These are phyloP conservation scores for Cerastis rubricosa DNA, from an alignment of 2,888 invertebrate genomes.

Conservation along the genomic window DNA sequence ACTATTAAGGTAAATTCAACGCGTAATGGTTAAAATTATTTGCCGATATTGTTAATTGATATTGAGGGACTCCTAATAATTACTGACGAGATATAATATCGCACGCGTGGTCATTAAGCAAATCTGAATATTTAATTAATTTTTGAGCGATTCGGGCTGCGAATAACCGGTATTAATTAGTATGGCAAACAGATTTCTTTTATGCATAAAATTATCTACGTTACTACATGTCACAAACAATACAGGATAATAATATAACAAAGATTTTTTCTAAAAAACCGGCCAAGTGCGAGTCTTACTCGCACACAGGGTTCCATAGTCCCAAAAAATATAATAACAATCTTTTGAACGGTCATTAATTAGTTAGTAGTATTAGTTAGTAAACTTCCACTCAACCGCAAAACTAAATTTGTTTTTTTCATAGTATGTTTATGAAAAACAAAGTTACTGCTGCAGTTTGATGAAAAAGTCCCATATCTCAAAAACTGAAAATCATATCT, in stretches of 20 bases:
- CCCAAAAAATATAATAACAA: too few relatives aligned
- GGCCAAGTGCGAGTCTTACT: too few relatives aligned
- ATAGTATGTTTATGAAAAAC: too few relatives aligned
- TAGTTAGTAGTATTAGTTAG: too few relatives aligned
- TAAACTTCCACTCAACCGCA: too few relatives aligned
- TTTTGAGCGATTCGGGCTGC: slow-evolving; percentile 66
- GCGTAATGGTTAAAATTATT: slow-evolving; percentile 81
- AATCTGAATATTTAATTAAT: slow-evolving; percentile 82
- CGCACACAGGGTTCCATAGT: too few relatives aligned
- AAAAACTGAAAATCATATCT: too few relatives aligned
- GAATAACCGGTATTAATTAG: slow-evolving; percentile 64
- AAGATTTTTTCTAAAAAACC: too few relatives aligned
- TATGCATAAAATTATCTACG: slow-evolving; percentile 24
- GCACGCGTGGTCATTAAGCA: slow-evolving; percentile 74
- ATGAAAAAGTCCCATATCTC: too few relatives aligned
- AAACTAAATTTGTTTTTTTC: too few relatives aligned
- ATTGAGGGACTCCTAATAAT: slow-evolving; percentile 78
- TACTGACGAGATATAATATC: slow-evolving; percentile 69
- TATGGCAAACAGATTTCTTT: slow-evolving; percentile 62
- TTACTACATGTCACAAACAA: not conserved
- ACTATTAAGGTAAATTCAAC: slow-evolving; percentile 72
- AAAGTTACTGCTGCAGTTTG: too few relatives aligned
- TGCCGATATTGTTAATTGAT: slow-evolving; percentile 81
- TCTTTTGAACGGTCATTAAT: too few relatives aligned
- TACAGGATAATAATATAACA: not conserved